These are phyloP conservation scores for Strongylocentrotus purpuratus DNA, from an alignment of 35 echinoderm and acorn worm species.

Conservation along the genomic window DNA sequence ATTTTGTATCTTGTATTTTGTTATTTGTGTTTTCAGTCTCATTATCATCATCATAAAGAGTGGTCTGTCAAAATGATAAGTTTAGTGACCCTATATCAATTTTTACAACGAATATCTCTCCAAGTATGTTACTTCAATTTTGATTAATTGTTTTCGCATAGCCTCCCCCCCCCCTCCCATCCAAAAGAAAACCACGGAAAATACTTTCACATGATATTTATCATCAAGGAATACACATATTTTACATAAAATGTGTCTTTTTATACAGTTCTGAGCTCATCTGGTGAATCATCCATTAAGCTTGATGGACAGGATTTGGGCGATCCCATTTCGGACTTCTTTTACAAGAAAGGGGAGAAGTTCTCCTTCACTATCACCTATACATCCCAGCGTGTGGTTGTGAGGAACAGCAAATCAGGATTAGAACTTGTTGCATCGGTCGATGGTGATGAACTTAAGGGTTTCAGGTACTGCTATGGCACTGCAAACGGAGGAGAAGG, in stretches of 20 bases:
- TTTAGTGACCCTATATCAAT: no score
- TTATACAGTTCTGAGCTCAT: neutral
- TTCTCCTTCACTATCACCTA: neutral
- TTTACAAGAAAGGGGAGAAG: neutral
- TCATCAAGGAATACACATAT: no score
- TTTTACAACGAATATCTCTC: no score
- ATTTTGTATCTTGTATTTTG: no score
- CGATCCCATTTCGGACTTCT: neutral
- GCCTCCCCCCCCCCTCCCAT: no score
- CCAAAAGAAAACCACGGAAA: no score
- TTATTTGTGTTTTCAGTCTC: no score
- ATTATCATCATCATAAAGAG: no score
- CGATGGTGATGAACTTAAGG: neutral
- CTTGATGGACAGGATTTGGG: neutral
- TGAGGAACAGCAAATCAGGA: neutral
- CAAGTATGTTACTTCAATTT: no score
- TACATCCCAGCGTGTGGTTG: neutral
- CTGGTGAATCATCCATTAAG: neutral
- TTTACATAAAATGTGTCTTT: neutral
- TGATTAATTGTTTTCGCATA: no score
- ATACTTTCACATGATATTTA: no score
- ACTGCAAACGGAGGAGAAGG: neutral
- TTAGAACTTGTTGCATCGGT: neutral
- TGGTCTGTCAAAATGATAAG: no score
- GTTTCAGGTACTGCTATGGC: neutral